Base-by-base conservation (phyloP, 2,797 vertebrate genomes). In the Morelia viridis region DNA sequence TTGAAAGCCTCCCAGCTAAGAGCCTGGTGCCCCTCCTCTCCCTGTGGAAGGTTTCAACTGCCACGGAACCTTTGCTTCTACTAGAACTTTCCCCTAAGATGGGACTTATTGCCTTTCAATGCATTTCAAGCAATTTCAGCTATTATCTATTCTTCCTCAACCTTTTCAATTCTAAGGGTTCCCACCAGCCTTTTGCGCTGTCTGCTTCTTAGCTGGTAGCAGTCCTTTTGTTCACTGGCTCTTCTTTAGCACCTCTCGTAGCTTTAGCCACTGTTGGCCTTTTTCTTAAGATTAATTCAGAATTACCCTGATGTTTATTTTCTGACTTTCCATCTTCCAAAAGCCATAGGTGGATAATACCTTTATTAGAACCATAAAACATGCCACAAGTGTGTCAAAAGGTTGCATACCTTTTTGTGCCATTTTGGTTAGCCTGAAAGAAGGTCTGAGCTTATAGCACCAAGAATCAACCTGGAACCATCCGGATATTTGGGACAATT, bases 1-100 rank as follows among this genome's bases (percentile, higher is more conserved):
- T 22, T 28, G 17, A 41, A 26, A 62, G 57, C n/a, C 46, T 46
- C 46, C 84, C 53, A 58, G 41, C 26, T 28, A 57, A 89, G 28
- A 53, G 89, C 19, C 28, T 68, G 68, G 31, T 65, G n/a, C 60
- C 65, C 46, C 88, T 61, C 64, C 57, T 56, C 15, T 35, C 87
- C 10, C 87, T 4, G 56, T 22, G 28, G 85, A 88, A 62, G 50
- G 85, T 80, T 90, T 88, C 91, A 93, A 93, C 93, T 93, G 93
- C 46, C 93, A 93, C 60, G 91, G 93, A 93, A 93, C 57, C 90
- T 90, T 93, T 83, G 58, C 17, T 85, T 65, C 28, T 61, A 65
- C 84, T 86, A 64, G 92, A 89, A 91, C 88, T 46, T 76, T 57
- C 90, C 64, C 58, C 57, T 6, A 56, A 28, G 35, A 13, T 46